Conservation (phyloP, 2,113 vertebrate species). For the Coturnix japonica region DNA sequence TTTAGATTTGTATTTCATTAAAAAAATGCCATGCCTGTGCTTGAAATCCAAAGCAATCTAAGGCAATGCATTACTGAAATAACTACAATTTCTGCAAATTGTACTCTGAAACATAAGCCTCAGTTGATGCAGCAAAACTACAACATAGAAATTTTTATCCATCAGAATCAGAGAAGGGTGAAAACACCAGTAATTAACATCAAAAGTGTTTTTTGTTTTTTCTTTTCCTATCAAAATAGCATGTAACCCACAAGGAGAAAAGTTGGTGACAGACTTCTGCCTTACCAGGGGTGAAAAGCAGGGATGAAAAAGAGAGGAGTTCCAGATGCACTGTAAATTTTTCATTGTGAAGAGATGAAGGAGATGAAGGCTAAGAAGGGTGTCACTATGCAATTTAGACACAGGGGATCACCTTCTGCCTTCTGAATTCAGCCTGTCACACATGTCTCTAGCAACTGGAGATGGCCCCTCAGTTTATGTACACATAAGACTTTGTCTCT, state of each 20-base stretch:
- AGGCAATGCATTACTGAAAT: background rate
- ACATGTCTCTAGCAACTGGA: background rate
- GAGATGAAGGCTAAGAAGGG: background rate
- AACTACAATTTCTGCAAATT: background rate
- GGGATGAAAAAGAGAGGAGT: background rate
- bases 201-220: background rate
- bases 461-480: background rate
- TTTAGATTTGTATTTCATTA: background rate
- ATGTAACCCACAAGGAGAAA: background rate
- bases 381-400: background rate
- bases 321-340: background rate
- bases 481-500: conserved; percentile 58
- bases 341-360: background rate
- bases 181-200: background rate
- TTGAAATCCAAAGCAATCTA: background rate
- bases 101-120: background rate
- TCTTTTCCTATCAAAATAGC: background rate
- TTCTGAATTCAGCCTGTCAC: background rate
- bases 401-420: fast-evolving
- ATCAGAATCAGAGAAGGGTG: background rate
- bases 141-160: background rate
- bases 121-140: background rate
- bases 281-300: background rate
- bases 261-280: background rate
- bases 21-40: background rate